phyloP scores from a whole-genome alignment of 2,113 vertebrate genomes.

The Tylochromis polylepis region DNA sequence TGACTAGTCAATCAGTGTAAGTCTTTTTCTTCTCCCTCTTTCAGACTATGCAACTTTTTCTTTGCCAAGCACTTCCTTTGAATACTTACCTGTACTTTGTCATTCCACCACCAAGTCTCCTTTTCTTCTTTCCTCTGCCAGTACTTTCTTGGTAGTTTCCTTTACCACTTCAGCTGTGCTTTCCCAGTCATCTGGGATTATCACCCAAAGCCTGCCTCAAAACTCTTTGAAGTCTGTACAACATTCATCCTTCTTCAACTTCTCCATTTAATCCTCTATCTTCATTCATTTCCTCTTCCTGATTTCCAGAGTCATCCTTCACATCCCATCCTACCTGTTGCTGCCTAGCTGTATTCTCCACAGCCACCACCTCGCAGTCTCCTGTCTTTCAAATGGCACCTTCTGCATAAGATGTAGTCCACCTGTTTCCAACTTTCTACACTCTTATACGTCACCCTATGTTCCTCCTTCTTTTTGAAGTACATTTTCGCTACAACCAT shows the following conservation, averaged over 20 bases:
- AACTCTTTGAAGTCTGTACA: neutral
- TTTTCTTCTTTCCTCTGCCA: neutral
- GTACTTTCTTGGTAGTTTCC: neutral
- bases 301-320: neutral
- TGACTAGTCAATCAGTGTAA: neutral
- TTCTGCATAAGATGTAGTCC: neutral
- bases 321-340: neutral
- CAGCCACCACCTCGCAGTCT: neutral
- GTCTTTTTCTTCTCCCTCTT: neutral
- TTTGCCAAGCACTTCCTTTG: neutral
- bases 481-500: neutral
- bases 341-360: neutral
- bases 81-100: neutral
- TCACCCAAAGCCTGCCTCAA: neutral
- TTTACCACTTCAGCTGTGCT: neutral
- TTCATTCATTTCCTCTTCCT: neutral
- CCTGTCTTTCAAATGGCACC: neutral
- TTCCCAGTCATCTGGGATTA: neutral
- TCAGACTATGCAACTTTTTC: neutral
- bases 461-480: neutral
- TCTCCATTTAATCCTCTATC: neutral
- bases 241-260: neutral
- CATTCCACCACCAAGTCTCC: neutral
- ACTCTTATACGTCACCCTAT: neutral
- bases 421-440: neutral